Percentiles rank a stretch among this genome's conserved stretches.
Evolutionary conservation across 1,140 invertebrate genomes (phyloP).

Genomic region (Dryas iulia): DNA sequence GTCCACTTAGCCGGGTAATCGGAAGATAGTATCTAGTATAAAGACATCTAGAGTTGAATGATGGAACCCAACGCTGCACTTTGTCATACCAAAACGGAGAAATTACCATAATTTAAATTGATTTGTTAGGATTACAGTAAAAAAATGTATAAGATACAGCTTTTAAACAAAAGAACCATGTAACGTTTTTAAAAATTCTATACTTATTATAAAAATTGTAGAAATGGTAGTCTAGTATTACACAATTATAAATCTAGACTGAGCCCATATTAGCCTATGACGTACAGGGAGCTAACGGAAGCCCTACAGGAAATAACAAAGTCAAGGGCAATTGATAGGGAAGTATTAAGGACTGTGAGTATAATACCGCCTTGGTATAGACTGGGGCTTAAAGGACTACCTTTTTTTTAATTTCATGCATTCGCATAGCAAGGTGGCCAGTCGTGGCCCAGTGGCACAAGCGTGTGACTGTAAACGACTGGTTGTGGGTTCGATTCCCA

Average conservation of each 20-base stretch:
- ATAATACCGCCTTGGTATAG: neutral
- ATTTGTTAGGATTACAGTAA: too few relatives aligned
- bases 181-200: too few relatives aligned
- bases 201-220: neutral
- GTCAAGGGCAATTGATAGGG: slow-evolving; percentile 34
- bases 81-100: too few relatives aligned
- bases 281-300: slow-evolving; percentile 14
- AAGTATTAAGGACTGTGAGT: slow-evolving; percentile 4
- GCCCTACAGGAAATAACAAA: slow-evolving; percentile 30
- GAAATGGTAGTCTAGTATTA: neutral
- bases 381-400: neutral
- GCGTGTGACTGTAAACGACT: too few relatives aligned
- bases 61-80: too few relatives aligned
- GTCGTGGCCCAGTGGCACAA: neutral
- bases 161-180: too few relatives aligned
- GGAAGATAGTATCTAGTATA: too few relatives aligned
- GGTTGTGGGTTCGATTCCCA: too few relatives aligned
- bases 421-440: neutral
- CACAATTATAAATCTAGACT: slow-evolving; percentile 1
- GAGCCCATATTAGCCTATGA: neutral
- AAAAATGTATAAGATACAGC: too few relatives aligned
- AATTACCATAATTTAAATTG: too few relatives aligned
- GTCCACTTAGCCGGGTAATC: too few relatives aligned
- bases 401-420: neutral
- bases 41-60: too few relatives aligned